Evolutionary conservation across 2,888 invertebrate species (phyloP).

Genomic region (Endotricha flammealis): DNA sequence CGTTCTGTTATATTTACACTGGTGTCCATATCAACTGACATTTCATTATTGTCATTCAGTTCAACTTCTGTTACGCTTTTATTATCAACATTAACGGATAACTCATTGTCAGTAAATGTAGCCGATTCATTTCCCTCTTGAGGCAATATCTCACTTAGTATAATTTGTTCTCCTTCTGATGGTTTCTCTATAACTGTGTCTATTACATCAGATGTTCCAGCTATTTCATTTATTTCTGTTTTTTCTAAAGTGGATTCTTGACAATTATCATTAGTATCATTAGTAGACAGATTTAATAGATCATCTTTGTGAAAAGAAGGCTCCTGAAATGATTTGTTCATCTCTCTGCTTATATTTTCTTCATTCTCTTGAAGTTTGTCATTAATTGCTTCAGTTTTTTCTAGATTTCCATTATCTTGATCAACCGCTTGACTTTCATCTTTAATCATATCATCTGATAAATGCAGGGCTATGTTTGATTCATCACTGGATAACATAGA

Average conservation of each 20-base stretch:
- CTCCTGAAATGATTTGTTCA: too few species aligned
- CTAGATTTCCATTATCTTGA: background rate
- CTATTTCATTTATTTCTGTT: conserved; percentile 1
- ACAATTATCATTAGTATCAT: conserved; percentile 1
- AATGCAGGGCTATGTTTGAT: background rate
- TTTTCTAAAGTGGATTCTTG: background rate
- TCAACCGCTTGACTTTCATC: too few species aligned
- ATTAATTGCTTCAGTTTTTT: background rate
- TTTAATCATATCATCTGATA: background rate
- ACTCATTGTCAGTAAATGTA: too few species aligned
- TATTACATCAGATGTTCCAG: background rate
- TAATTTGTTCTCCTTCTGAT: too few species aligned
- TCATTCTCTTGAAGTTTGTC: background rate
- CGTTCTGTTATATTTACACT: too few species aligned
- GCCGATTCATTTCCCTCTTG: too few species aligned
- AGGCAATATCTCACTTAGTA: too few species aligned
- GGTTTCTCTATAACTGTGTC: background rate
- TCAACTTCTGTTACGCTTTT: background rate
- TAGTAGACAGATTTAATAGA: too few species aligned
- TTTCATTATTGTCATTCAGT: background rate
- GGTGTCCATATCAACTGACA: background rate
- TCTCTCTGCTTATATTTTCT: background rate
- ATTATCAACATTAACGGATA: too few species aligned
- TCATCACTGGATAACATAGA: background rate
- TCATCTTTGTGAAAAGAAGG: too few species aligned